phyloP scores from a whole-genome alignment of 2,888 invertebrate species.

The Coremacera marginata region DNA sequence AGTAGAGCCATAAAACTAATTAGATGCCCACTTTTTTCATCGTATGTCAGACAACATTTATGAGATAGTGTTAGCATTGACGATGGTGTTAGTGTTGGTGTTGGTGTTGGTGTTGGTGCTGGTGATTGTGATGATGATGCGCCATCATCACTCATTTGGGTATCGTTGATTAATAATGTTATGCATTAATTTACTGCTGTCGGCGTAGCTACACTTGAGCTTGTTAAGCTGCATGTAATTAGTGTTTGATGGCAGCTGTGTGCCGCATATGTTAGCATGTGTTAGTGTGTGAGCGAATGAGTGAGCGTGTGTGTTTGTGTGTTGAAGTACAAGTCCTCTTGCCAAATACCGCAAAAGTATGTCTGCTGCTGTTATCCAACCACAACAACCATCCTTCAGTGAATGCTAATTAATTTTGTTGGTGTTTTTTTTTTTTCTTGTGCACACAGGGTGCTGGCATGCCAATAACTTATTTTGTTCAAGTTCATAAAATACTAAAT shows the following conservation, averaged over 20 bases:
- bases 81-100: neutral
- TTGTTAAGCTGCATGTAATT: constrained; percentile 1
- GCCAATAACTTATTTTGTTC: no score
- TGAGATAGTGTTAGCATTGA: neutral
- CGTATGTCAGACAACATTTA: no score
- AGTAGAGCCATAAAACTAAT: no score
- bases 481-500: no score
- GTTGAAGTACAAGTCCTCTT: neutral
- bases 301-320: neutral
- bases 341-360: no score
- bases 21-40: no score
- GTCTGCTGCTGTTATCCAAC: no score
- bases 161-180: constrained; percentile 13
- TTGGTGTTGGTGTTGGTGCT: neutral
- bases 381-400: no score
- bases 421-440: no score
- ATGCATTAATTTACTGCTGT: constrained; percentile 14
- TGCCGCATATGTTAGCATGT: neutral
- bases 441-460: no score
- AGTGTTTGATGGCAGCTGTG: neutral
- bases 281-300: neutral
- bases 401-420: no score
- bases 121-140: neutral
- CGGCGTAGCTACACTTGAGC: neutral
- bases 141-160: constrained; percentile 10